Evolutionary conservation across 2,888 invertebrate species (phyloP).

Genomic region (Odontocerum albicorne): DNA sequence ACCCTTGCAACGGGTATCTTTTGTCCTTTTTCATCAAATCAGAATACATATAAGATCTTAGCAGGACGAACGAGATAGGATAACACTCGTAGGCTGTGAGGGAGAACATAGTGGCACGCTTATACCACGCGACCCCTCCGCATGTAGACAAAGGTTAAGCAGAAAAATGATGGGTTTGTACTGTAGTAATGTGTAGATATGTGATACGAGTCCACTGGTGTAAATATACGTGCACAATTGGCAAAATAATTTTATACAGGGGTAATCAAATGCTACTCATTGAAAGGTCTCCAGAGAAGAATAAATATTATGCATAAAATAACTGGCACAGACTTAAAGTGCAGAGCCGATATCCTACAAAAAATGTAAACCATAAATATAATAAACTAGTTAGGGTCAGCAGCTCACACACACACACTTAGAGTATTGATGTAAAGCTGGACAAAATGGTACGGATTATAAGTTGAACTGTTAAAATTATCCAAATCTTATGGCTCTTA

Average conservation of each 20-base stretch:
- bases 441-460: no score
- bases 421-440: no score
- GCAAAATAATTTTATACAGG: background rate
- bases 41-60: background rate
- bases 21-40: constrained; percentile 12
- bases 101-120: constrained; percentile 28
- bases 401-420: no score
- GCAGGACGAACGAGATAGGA: background rate
- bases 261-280: constrained; percentile 1
- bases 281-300: no score
- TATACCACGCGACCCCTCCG: constrained; percentile 33
- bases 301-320: no score
- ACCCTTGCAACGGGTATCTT: constrained; percentile 24
- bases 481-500: no score
- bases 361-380: no score
- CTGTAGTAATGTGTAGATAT: constrained; percentile 31
- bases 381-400: no score
- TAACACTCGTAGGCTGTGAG: constrained; percentile 3
- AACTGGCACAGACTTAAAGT: no score
- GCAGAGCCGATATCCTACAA: no score
- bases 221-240: constrained; percentile 13
- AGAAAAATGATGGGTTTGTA: constrained; percentile 23
- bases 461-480: no score
- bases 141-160: constrained; percentile 23
- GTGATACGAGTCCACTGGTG: constrained; percentile 17